phyloP scores from a whole-genome alignment of 1,140 invertebrate species.

The Drosophila sechellia region DNA sequence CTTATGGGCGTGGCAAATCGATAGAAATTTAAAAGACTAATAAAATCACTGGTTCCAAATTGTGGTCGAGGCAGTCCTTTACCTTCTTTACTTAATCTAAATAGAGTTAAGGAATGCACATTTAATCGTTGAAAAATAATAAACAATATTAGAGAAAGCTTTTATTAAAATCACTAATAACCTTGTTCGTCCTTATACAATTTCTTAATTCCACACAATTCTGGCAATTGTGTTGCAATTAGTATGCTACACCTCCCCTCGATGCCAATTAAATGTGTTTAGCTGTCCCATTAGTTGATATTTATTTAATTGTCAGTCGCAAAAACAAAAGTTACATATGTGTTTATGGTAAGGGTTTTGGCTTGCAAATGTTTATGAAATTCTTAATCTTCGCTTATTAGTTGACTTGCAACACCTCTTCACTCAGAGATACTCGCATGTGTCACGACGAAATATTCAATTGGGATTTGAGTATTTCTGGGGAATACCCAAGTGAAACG shows the following conservation, averaged over 20 bases:
- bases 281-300: not conserved
- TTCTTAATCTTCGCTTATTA: not conserved
- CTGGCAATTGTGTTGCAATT: not conserved
- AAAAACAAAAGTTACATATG: not conserved
- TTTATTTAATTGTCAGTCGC: constrained; percentile 1
- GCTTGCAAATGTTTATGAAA: too few relatives aligned
- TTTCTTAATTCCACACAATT: not conserved
- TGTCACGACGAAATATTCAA: constrained; percentile 1
- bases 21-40: too few relatives aligned
- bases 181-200: not conserved
- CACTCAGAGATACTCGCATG: too few relatives aligned
- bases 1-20: too few relatives aligned
- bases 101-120: too few relatives aligned
- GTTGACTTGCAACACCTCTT: too few relatives aligned
- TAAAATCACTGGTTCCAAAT: too few relatives aligned
- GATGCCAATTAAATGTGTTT: not conserved
- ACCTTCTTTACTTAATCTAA: too few relatives aligned
- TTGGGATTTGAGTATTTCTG: not conserved
- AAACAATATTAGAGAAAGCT: not conserved
- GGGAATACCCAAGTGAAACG: not conserved
- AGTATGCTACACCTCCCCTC: not conserved
- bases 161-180: not conserved
- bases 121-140: not conserved
- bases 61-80: too few relatives aligned
- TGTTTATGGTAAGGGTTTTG: not conserved